These are phyloP conservation scores for Carettochelys insculpta DNA, from an alignment of 2,113 vertebrate genomes.

Conservation along the genomic window DNA sequence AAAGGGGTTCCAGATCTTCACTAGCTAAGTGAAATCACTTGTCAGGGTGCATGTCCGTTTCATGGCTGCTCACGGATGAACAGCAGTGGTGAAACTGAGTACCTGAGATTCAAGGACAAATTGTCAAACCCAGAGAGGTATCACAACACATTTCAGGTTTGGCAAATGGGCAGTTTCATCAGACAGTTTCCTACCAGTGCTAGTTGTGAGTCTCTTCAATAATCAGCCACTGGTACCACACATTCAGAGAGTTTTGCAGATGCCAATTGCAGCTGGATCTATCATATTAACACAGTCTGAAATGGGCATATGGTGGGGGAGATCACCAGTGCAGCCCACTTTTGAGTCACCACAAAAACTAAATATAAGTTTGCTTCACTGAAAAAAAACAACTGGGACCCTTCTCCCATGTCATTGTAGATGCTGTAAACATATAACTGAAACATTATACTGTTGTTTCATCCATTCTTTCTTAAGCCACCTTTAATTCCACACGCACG, in stretches of 20 bases:
- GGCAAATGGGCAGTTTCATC: neutral
- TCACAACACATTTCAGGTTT: neutral
- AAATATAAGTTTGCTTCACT: conserved; percentile 18
- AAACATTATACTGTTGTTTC: rapidly evolving
- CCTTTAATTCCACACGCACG: neutral
- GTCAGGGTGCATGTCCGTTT: neutral
- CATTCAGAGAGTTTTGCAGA: neutral
- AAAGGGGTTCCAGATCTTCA: neutral
- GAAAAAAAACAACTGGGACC: neutral
- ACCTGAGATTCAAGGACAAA: neutral
- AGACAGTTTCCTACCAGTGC: neutral
- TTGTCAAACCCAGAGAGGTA: neutral
- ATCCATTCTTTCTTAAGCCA: conserved; percentile 13
- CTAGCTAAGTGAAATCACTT: neutral
- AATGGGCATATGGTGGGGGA: conserved; percentile 23
- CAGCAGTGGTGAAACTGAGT: neutral
- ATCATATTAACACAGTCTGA: neutral
- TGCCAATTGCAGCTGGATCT: no score
- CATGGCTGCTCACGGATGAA: neutral
- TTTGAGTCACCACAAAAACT: neutral
- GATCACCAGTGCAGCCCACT: neutral
- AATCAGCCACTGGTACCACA: neutral
- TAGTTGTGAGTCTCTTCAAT: neutral
- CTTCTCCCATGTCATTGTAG: conserved; percentile 16
- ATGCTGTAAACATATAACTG: neutral